phyloP scores from a whole-genome alignment of 2,113 vertebrate genomes.

The Phasianus colchicus region DNA sequence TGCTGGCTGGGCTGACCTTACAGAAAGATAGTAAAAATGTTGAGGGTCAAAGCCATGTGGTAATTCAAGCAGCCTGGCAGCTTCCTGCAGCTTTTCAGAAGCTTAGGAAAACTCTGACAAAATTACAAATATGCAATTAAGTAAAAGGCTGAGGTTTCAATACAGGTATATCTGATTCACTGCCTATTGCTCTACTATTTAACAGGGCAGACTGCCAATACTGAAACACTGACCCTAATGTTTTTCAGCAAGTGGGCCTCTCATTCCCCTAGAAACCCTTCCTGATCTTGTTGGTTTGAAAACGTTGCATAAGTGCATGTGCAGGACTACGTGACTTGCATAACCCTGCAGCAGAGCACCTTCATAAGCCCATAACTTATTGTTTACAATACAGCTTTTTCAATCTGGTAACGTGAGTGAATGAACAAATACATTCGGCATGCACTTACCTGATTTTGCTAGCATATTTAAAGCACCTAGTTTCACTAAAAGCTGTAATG shows the following conservation, averaged over 20 bases:
- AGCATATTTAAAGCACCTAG: background rate
- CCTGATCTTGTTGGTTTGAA: background rate
- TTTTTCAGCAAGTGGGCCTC: background rate
- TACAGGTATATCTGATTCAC: background rate
- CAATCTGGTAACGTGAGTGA: background rate
- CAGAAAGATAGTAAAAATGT: background rate
- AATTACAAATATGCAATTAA: background rate
- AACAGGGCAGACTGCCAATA: slow-evolving; percentile 4
- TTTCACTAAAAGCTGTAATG: background rate
- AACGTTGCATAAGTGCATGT: background rate
- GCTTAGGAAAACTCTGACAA: background rate
- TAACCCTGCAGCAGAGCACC: background rate
- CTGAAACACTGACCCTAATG: background rate
- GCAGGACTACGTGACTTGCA: background rate
- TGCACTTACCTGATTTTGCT: background rate
- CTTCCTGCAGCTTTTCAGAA: background rate
- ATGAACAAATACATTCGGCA: slow-evolving; percentile 1
- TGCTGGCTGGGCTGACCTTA: background rate
- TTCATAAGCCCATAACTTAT: background rate
- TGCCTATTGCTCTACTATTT: background rate
- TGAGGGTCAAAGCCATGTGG: background rate
- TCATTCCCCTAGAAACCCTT: background rate
- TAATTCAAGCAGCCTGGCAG: background rate
- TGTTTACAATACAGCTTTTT: slow-evolving; percentile 34
- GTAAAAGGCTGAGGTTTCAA: background rate